Percentiles rank a stretch among this genome's conserved stretches.
phyloP scores from a whole-genome alignment of 2,888 invertebrate genomes.

The Buathra laborator region DNA sequence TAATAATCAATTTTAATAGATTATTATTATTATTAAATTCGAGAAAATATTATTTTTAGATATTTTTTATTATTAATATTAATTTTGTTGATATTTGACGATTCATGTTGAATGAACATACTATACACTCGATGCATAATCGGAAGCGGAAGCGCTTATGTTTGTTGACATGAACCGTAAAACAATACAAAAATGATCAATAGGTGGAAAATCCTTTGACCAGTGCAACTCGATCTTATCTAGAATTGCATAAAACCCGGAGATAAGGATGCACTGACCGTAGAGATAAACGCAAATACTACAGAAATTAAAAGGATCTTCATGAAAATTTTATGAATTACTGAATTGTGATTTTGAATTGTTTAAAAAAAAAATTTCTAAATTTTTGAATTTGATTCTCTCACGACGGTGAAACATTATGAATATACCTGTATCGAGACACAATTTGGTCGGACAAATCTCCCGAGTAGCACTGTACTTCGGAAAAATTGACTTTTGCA shows the following conservation, averaged over 20 bases:
- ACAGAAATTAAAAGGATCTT: background rate
- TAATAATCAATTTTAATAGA: too few species aligned
- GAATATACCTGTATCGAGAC: slow-evolving; percentile 88
- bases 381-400: slow-evolving; percentile 20
- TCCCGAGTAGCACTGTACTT: slow-evolving; percentile 80
- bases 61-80: too few species aligned
- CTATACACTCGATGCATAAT: too few species aligned
- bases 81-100: too few species aligned
- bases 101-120: too few species aligned
- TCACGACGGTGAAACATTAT: slow-evolving; percentile 10
- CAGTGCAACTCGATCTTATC: slow-evolving; percentile 15
- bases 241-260: slow-evolving; percentile 27
- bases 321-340: background rate
- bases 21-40: too few species aligned
- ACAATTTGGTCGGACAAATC: slow-evolving; percentile 88
- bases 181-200: too few species aligned
- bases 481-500: slow-evolving; percentile 80
- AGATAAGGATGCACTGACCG: slow-evolving; percentile 9
- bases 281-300: background rate
- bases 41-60: too few species aligned
- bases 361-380: background rate
- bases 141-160: too few species aligned
- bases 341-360: too few species aligned
- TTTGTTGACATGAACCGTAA: too few species aligned
- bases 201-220: background rate